Evolutionary conservation across 2,113 vertebrate genomes (phyloP), one percentile per base, ranked within the genome.

Genomic region (Muscicapa adusta): DNA sequence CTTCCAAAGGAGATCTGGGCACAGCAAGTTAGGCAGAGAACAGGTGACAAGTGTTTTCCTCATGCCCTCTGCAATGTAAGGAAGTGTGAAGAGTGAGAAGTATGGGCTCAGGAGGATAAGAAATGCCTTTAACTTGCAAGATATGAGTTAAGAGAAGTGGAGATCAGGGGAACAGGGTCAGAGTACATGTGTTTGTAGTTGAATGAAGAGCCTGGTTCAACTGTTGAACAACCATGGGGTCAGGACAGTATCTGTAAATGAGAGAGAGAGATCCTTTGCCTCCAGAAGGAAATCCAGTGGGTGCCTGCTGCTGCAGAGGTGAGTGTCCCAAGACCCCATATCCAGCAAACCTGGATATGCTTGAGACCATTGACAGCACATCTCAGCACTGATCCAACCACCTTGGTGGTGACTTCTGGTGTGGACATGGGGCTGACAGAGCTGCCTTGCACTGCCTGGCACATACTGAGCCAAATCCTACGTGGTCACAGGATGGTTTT

Each of bases 401-500:
- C 43, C 20, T 75, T 43, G 53, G 14, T 76, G 53, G 45, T 79
- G 58, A 14, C 17, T 61, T 54, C 31, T 65, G 45, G 13, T 65
- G n/a, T 18, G 18, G 60, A 10, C 54, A 50, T 0, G 5, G 47
- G 50, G 28, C 45, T 47, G 18, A 42, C 0, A 1, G 42, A 76
- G 12, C 19, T 57, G 28, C n/a, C 19, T 26, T 66, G 73, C 25
- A 70, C 77, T 74, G 12, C 18, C 76, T 77, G 63, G 22, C 79
- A 53, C 0, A 0, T 23, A 7, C 17, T 8, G n/a, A 83, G 31
- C 23, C 42, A 66, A 24, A 26, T 43, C 38, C 26, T 34, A 6
- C 0, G 0, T 2, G 0, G 34, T 82, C n/a, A 38, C 16, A 1
- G 12, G n/a, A 14, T 5, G 13, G 0, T 62, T 82, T 77, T 50